phyloP scores from a whole-genome alignment of 2,888 invertebrate species.

The Ormia ochracea region DNA sequence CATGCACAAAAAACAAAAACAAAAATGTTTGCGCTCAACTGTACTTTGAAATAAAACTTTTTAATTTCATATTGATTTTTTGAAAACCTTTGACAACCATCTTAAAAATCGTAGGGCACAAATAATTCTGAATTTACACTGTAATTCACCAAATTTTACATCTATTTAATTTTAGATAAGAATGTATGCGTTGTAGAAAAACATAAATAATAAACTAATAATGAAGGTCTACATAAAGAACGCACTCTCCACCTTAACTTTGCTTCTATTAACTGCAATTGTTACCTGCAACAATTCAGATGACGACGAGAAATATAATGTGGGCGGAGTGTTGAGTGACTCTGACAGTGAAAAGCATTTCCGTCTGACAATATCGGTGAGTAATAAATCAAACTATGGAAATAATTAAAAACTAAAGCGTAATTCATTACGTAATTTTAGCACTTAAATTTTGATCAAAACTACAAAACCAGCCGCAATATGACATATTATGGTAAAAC shows the following conservation, averaged over 20 bases:
- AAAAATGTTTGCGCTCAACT: too few species aligned
- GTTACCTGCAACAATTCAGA: slow-evolving; percentile 66
- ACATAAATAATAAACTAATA: background rate
- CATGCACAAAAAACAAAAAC: too few species aligned
- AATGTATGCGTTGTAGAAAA: background rate
- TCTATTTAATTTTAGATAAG: background rate
- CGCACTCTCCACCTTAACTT: background rate
- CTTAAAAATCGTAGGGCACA: too few species aligned
- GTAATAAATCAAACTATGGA: slow-evolving; percentile 65
- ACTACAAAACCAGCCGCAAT: slow-evolving; percentile 86
- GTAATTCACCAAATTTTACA: background rate
- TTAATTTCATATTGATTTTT: too few species aligned
- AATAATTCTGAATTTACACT: too few species aligned
- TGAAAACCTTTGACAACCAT: too few species aligned
- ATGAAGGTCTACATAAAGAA: slow-evolving; percentile 17
- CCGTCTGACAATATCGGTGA: slow-evolving; percentile 89
- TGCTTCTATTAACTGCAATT: background rate
- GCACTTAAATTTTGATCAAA: slow-evolving; percentile 90
- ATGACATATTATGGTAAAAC: slow-evolving; percentile 92
- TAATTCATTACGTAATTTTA: slow-evolving; percentile 72
- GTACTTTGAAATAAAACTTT: too few species aligned
- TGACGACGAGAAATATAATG: slow-evolving; percentile 86
- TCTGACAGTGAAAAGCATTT: slow-evolving; percentile 88
- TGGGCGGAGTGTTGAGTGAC: slow-evolving; percentile 94
- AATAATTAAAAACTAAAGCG: background rate